Evolutionary conservation across 2,797 vertebrate genomes (phyloP).

Genomic region (Lepilemur ruficaudatus): DNA sequence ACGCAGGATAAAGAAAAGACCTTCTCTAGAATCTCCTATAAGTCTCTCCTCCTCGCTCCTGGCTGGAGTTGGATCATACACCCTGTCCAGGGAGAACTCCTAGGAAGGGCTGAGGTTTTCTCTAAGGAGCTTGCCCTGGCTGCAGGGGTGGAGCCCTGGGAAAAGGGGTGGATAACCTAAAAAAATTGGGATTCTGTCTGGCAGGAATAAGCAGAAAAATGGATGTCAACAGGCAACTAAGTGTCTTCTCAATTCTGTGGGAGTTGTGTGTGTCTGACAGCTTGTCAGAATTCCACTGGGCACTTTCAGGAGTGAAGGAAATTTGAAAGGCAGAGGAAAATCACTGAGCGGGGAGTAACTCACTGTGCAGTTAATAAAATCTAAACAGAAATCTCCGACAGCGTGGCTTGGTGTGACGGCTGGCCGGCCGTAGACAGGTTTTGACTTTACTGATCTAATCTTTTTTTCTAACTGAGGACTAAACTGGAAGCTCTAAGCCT

Average conservation of each 20-base stretch:
- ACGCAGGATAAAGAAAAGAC: not conserved
- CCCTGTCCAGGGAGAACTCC: rapidly evolving
- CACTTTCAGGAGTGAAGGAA: not conserved
- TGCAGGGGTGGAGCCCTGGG: no score
- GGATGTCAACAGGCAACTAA: not conserved
- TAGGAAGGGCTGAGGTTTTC: rapidly evolving
- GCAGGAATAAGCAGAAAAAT: not conserved
- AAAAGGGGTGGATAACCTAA: not conserved
- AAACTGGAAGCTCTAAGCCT: not conserved
- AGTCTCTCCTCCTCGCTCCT: no score
- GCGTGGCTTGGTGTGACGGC: not conserved
- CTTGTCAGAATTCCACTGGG: not conserved
- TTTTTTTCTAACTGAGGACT: not conserved
- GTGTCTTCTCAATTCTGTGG: not conserved
- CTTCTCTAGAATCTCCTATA: not conserved
- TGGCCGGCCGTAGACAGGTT: not conserved
- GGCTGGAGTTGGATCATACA: not conserved
- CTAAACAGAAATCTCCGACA: not conserved
- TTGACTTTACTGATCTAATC: not conserved
- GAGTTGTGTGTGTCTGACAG: not conserved
- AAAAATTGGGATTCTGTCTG: not conserved
- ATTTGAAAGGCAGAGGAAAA: not conserved
- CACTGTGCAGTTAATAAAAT: not conserved
- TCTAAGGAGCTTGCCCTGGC: not conserved
- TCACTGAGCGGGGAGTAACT: not conserved